phyloP scores from a whole-genome alignment of 2,797 vertebrate species.

The Myotis daubentonii region DNA sequence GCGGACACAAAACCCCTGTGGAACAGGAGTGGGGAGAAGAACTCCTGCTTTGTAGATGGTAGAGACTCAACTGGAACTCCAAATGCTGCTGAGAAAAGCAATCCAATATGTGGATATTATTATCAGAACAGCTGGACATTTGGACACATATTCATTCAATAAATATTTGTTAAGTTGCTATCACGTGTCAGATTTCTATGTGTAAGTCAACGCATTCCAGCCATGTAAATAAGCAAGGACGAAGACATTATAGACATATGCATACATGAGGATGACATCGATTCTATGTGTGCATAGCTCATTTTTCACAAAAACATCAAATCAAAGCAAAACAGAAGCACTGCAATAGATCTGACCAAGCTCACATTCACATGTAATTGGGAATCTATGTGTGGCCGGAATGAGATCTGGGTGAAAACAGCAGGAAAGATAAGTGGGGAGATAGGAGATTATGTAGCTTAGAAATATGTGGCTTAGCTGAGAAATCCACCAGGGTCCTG shows the following conservation, averaged over 20 bases:
- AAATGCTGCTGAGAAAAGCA: background rate
- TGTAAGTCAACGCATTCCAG: background rate
- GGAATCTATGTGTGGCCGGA: background rate
- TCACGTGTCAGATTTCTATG: background rate
- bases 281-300: background rate
- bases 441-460: background rate
- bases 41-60: background rate
- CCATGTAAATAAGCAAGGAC: background rate
- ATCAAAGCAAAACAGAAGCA: background rate
- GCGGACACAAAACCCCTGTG: background rate
- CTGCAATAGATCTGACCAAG: background rate
- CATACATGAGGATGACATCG: too few species aligned
- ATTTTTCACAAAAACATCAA: background rate
- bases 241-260: background rate
- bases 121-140: background rate
- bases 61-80: background rate
- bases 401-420: background rate
- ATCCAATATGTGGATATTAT: background rate
- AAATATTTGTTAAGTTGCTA: background rate
- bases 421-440: background rate
- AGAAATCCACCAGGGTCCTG: background rate
- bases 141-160: background rate
- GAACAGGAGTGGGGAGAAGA: background rate
- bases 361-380: background rate
- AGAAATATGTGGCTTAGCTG: too few species aligned